These are phyloP conservation scores for Hippopotamyrus pictus DNA, from an alignment of 2,797 vertebrate genomes.

Conservation along the genomic window DNA sequence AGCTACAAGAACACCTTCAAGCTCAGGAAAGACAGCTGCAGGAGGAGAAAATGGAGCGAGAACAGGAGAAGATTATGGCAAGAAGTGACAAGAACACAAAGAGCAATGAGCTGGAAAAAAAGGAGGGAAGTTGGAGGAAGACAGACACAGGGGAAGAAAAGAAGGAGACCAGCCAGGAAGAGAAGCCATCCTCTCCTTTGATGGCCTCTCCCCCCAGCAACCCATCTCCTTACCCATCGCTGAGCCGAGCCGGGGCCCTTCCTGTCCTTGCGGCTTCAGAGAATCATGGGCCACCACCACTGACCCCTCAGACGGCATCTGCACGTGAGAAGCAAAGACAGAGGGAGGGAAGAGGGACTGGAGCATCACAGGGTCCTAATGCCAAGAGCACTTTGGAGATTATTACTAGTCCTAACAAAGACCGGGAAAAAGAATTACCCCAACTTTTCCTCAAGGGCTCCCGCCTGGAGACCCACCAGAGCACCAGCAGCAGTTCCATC, in stretches of 20 bases:
- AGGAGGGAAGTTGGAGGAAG: slow-evolving; percentile 1
- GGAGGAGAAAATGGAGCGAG: slow-evolving; percentile 34
- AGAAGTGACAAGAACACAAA: slow-evolving; percentile 52
- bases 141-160: background rate
- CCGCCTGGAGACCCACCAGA: slow-evolving; percentile 18
- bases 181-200: slow-evolving; percentile 18
- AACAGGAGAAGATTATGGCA: slow-evolving; percentile 36
- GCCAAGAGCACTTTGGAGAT: slow-evolving; percentile 39
- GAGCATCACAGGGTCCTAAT: slow-evolving; percentile 26
- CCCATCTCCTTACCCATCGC: slow-evolving; percentile 4
- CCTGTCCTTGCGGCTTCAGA: background rate
- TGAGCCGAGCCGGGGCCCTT: slow-evolving; percentile 27
- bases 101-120: slow-evolving; percentile 20
- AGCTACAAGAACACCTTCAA: slow-evolving; percentile 47
- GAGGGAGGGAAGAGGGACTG: slow-evolving; percentile 37
- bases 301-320: slow-evolving; percentile 2
- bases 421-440: slow-evolving; percentile 27
- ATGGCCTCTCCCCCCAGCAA: background rate
- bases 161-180: slow-evolving; percentile 44
- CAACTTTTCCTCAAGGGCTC: slow-evolving; percentile 20
- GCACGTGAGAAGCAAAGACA: slow-evolving; percentile 42
- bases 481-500: slow-evolving; percentile 24
- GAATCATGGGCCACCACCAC: slow-evolving; percentile 23
- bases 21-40: slow-evolving; percentile 39
- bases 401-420: slow-evolving; percentile 22